Conservation (phyloP, 2,113 vertebrate species). For the Sylvilagus bachmani region DNA sequence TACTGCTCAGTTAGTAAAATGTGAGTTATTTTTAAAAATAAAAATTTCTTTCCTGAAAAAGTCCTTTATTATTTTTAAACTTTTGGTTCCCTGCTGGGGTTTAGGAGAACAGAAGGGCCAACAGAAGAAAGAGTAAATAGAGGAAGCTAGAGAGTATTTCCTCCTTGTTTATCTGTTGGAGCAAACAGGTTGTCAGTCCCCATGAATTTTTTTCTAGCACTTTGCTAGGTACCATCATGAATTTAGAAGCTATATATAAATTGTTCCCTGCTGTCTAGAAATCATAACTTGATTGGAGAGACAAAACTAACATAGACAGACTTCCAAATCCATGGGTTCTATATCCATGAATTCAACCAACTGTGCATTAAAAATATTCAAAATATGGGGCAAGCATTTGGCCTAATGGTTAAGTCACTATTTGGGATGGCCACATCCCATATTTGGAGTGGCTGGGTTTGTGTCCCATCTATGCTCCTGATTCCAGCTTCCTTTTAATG, state of each 20-base stretch:
- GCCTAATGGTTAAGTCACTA: too few species aligned
- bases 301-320: not conserved
- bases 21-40: not conserved
- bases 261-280: not conserved
- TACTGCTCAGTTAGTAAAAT: constrained; percentile 16
- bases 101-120: not conserved
- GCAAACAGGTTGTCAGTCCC: constrained; percentile 2
- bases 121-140: constrained; percentile 36
- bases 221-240: not conserved
- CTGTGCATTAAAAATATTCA: too few species aligned
- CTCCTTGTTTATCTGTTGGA: not conserved
- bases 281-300: constrained; percentile 30
- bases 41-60: not conserved
- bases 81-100: not conserved
- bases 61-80: not conserved
- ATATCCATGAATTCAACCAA: too few species aligned
- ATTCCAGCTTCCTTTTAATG: too few species aligned
- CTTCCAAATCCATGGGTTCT: too few species aligned
- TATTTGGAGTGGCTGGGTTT: too few species aligned
- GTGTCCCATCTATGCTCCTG: too few species aligned
- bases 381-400: too few species aligned
- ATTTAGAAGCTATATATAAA: constrained; percentile 31
- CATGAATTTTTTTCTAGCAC: not conserved
- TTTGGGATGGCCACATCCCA: too few species aligned
- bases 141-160: not conserved